phyloP scores from a whole-genome alignment of 1,140 invertebrate genomes.

The Popillia japonica region DNA sequence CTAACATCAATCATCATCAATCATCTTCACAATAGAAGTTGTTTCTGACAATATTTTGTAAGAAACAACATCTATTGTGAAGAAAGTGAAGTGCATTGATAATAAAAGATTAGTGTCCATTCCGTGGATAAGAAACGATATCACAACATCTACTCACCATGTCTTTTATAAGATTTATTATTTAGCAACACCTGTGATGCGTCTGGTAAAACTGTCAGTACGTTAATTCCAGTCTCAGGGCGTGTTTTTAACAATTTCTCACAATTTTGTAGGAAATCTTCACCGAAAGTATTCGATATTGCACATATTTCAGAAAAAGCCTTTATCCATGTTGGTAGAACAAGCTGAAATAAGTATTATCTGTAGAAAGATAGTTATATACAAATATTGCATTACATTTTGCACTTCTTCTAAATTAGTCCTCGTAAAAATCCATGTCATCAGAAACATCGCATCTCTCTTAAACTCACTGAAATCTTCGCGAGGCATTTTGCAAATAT shows the following conservation, averaged over 20 bases:
- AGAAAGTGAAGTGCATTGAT: too few species aligned
- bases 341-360: conserved; percentile 18
- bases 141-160: not conserved
- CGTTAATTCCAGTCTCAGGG: not conserved
- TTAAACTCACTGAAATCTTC: conserved; percentile 21
- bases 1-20: too few species aligned
- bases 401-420: not conserved
- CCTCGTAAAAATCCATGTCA: conserved; percentile 14
- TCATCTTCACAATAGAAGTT: too few species aligned
- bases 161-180: not conserved
- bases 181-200: not conserved
- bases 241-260: conserved; percentile 11
- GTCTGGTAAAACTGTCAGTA: not conserved
- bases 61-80: too few species aligned
- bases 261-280: not conserved
- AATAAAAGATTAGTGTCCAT: too few species aligned
- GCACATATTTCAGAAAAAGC: conserved; percentile 10
- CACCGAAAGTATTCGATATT: conserved; percentile 16
- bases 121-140: not conserved
- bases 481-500: conserved; percentile 22
- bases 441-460: conserved; percentile 1
- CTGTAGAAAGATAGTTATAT: not conserved
- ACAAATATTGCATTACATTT: not conserved
- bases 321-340: conserved; percentile 15
- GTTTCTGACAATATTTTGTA: too few species aligned